Conservation (phyloP, 2,888 invertebrate genomes). For the Mythimna vitellina region DNA sequence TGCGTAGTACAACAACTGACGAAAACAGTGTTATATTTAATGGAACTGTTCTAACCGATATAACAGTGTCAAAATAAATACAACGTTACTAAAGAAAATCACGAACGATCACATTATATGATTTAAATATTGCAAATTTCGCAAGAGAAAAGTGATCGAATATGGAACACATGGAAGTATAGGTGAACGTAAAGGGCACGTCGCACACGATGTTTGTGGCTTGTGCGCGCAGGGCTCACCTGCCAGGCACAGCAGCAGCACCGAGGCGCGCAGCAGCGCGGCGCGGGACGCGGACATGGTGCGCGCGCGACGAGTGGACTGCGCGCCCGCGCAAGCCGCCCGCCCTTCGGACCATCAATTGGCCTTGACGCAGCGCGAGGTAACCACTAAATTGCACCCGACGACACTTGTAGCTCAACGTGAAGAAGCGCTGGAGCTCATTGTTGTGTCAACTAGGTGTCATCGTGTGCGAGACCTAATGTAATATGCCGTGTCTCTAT, state of each 20-base stretch:
- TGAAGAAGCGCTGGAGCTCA: constrained; percentile 48
- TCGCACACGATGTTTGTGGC: not conserved
- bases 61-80: not conserved
- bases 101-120: constrained; percentile 8
- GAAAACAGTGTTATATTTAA: constrained; percentile 18
- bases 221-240: constrained; percentile 71
- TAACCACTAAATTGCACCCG: constrained; percentile 71
- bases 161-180: not conserved
- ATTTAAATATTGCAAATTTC: constrained; percentile 5
- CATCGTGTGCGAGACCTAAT: not conserved
- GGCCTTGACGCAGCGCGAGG: constrained; percentile 77
- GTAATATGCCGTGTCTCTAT: constrained; percentile 9
- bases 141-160: not conserved
- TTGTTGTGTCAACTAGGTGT: constrained; percentile 49
- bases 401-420: constrained; percentile 50
- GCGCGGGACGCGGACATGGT: constrained; percentile 58
- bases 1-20: constrained; percentile 1
- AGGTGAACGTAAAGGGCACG: not conserved
- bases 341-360: constrained; percentile 80
- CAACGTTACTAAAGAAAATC: constrained; percentile 24
- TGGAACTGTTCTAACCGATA: not conserved
- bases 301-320: constrained; percentile 65
- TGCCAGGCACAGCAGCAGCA: constrained; percentile 79
- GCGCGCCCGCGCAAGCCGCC: constrained; percentile 73
- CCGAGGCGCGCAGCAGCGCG: constrained; percentile 72